Conservation (phyloP, 2,113 vertebrate genomes). For the Epinephelus moara region DNA sequence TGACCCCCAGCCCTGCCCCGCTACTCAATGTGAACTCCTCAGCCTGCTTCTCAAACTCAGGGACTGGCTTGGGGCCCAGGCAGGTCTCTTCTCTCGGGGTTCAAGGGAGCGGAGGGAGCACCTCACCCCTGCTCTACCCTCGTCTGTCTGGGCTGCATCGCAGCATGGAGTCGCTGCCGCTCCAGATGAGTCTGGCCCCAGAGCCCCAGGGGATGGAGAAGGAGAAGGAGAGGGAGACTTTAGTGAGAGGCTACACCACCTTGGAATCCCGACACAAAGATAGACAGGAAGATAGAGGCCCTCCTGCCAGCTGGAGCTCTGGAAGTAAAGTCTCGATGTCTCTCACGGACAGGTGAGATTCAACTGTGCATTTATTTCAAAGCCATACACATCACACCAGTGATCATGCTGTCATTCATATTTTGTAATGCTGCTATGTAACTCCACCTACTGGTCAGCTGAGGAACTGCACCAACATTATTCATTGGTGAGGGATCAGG, state of each 20-base stretch:
- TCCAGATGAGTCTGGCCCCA: constrained; percentile 93
- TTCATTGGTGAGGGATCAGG: not conserved
- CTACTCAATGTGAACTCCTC: constrained; percentile 94
- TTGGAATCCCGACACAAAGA: constrained; percentile 65
- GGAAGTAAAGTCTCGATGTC: constrained; percentile 71
- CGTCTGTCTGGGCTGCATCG: constrained; percentile 93
- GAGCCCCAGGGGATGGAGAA: constrained; percentile 70
- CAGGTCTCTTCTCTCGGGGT: constrained; percentile 78
- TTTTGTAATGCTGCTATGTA: constrained; percentile 20
- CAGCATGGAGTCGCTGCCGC: constrained; percentile 95
- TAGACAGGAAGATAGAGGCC: constrained; percentile 72
- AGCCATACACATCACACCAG: not conserved
- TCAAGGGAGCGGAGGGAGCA: constrained; percentile 60
- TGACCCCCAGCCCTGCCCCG: constrained; percentile 95
- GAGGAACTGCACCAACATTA: constrained; percentile 18
- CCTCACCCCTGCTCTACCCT: constrained; percentile 91
- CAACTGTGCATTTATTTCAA: not conserved
- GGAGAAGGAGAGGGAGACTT: constrained; percentile 50
- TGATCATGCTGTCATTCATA: not conserved
- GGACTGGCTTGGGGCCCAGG: constrained; percentile 87
- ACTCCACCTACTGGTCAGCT: constrained; percentile 55
- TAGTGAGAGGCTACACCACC: constrained; percentile 61
- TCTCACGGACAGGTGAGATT: constrained; percentile 76
- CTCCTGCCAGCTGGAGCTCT: constrained; percentile 76
- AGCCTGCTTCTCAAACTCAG: constrained; percentile 90